Evolutionary conservation across 2,888 invertebrate species (phyloP).

Genomic region (Cephalotes varians): DNA sequence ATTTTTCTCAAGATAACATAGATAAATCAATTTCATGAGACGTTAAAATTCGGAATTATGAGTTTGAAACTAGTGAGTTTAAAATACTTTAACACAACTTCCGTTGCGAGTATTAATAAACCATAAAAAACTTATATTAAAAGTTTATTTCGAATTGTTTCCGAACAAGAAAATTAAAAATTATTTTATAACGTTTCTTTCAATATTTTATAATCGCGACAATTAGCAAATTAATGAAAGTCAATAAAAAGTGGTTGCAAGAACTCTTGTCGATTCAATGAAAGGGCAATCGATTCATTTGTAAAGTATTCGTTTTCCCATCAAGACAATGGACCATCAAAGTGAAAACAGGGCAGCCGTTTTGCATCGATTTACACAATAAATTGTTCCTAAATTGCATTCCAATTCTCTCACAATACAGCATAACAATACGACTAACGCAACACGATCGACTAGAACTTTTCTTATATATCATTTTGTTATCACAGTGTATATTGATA

Average conservation of each 20-base stretch:
- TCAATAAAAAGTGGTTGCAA: conserved; percentile 4
- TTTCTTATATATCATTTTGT: background rate
- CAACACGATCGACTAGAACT: conserved; percentile 8
- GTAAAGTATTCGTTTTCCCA: conserved; percentile 41
- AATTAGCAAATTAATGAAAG: conserved; percentile 49
- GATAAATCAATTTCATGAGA: conserved; percentile 19
- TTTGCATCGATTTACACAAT: conserved; percentile 41
- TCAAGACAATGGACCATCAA: conserved; percentile 57
- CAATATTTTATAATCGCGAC: conserved; percentile 4
- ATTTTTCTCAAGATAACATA: conserved; percentile 3
- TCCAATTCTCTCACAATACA: conserved; percentile 5
- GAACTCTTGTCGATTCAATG: conserved; percentile 43
- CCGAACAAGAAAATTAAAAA: background rate
- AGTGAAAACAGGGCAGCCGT: conserved; percentile 35
- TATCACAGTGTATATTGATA: background rate
- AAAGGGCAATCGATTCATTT: conserved; percentile 35
- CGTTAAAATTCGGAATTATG: conserved; percentile 3
- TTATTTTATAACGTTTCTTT: conserved; percentile 1
- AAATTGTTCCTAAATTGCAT: conserved; percentile 36
- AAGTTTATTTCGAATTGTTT: conserved; percentile 4
- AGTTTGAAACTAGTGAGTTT: conserved; percentile 8
- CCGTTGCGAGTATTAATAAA: conserved; percentile 22
- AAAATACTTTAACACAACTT: conserved; percentile 29
- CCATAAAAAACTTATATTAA: conserved; percentile 2
- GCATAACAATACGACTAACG: conserved; percentile 12